Evolutionary conservation across 1,140 invertebrate genomes (phyloP), one percentile per base, ranked within the genome.

Genomic region (Grapholita molesta): DNA sequence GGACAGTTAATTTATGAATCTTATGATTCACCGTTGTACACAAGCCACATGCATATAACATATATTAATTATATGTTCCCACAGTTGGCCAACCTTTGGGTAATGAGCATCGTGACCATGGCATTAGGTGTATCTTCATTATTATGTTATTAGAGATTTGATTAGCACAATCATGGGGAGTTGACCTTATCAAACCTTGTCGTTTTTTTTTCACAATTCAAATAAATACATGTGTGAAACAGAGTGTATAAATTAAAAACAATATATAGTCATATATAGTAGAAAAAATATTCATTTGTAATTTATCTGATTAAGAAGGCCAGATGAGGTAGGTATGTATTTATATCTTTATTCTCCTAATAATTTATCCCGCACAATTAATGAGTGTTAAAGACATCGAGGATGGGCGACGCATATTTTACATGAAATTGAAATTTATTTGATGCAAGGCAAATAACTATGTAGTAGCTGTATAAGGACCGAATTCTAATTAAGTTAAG

Each of bases 81-180:
- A 55, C 53, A 55, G 53, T 28, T 55, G 21, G 53, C 24, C 53
- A 28, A 28, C 52, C 52, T 55, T 55, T 55, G 53, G 53, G 24
- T 55, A n/a, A 28, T 28, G 53, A 28, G 9, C 23, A 3, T 55
- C 53, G 12, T n/a, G 53, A 7, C 53, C 53, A 28, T 55, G 53
- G 11, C 24, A 55, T 55, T 25, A 55, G 24, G 12, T 48, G 18
- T 8, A 15, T 48, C 42, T 48, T 48, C 42, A 15, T 48, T 48
- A 21, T 48, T 48, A 48, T 48, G 15, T 48, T 48, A 48, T 48
- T 48, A 8, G 3, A 18, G 21, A 21, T 7, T 21, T 48, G 42
- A 48, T 48, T 48, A 21, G 15, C 8, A 48, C 18, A 48, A 48
- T 48, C 18, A 9, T 48, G 21, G 42, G 18, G 38, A 48, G 38